These are phyloP conservation scores for Falcunculus frontatus DNA, from an alignment of 2,113 vertebrate genomes.

Conservation along the genomic window DNA sequence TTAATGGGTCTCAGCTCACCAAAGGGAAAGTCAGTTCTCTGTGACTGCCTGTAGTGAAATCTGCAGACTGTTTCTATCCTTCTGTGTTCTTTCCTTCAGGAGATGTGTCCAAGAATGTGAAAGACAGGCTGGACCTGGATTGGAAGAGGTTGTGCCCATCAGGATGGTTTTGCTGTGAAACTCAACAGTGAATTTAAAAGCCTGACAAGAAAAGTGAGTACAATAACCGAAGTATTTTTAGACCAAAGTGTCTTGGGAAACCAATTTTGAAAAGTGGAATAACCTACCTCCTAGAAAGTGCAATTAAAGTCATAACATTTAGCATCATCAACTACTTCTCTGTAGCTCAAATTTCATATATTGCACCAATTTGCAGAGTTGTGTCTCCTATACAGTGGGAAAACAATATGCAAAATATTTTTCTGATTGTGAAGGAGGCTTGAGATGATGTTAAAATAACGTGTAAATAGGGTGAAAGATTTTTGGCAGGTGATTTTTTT, in stretches of 20 bases:
- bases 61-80: neutral
- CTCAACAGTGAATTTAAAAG: neutral
- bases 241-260: neutral
- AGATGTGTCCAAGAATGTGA: neutral
- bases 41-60: neutral
- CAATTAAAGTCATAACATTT: neutral
- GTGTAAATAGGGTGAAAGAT: neutral
- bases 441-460: neutral
- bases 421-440: neutral
- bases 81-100: neutral
- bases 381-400: neutral
- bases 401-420: constrained; percentile 4
- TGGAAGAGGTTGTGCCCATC: neutral
- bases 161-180: neutral
- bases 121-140: neutral
- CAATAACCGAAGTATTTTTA: neutral
- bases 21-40: neutral
- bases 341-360: neutral
- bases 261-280: neutral
- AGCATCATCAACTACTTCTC: neutral
- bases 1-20: accelerated
- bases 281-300: neutral
- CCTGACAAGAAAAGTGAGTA: neutral
- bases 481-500: neutral
- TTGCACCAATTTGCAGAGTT: neutral